phyloP scores from a whole-genome alignment of 2,888 invertebrate species.

The Nysson spinosus region DNA sequence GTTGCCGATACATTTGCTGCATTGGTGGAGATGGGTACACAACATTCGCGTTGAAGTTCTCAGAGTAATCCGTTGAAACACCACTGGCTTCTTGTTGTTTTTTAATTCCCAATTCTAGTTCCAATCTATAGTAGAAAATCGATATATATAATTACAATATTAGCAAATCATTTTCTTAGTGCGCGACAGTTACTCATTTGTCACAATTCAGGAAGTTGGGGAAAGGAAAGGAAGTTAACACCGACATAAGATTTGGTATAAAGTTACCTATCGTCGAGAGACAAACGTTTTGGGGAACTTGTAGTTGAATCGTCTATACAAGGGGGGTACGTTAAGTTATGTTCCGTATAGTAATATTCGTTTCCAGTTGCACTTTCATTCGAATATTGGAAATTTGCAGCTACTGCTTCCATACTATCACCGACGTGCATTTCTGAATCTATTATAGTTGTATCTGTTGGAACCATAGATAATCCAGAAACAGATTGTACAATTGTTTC shows the following conservation, averaged over 20 bases:
- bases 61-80: constrained; percentile 48
- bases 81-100: constrained; percentile 66
- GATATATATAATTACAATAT: not conserved
- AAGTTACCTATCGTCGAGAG: constrained; percentile 80
- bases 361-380: constrained; percentile 60
- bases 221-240: constrained; percentile 19
- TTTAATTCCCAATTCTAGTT: constrained; percentile 80
- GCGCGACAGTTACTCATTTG: not conserved
- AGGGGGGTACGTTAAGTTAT: constrained; percentile 74
- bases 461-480: constrained; percentile 47
- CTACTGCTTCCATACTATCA: constrained; percentile 51
- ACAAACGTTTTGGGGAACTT: constrained; percentile 80
- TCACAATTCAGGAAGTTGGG: not conserved
- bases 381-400: constrained; percentile 63
- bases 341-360: constrained; percentile 72
- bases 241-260: constrained; percentile 1
- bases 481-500: constrained; percentile 73
- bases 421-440: constrained; percentile 55
- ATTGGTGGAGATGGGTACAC: constrained; percentile 62
- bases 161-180: too few relatives aligned
- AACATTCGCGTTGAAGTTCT: constrained; percentile 56
- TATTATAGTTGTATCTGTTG: constrained; percentile 41
- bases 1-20: constrained; percentile 67
- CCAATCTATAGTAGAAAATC: constrained; percentile 72
- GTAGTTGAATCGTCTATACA: constrained; percentile 69